phyloP scores from a whole-genome alignment of 2,113 vertebrate species.

The Pteropus alecto region DNA sequence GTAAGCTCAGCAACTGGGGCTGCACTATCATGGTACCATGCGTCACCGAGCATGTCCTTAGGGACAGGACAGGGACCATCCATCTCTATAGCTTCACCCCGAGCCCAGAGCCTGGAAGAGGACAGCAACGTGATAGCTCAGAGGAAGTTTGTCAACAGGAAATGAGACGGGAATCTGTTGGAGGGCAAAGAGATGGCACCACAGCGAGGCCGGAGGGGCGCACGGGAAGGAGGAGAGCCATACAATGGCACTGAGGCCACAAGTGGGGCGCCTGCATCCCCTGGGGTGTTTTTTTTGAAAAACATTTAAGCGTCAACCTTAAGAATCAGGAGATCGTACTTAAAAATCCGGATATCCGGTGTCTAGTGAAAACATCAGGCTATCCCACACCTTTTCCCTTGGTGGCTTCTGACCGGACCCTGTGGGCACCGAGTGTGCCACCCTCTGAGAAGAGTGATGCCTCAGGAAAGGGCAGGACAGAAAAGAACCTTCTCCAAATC shows the following conservation, averaged over 20 bases:
- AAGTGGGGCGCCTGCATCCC: not conserved
- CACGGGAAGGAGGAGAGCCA: not conserved
- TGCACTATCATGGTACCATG: fast-evolving
- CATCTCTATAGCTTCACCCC: not conserved
- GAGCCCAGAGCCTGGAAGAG: fast-evolving
- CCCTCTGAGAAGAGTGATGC: not conserved
- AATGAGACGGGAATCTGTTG: not conserved
- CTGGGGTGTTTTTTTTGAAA: not conserved
- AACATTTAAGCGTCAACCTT: no score
- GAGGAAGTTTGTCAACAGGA: not conserved
- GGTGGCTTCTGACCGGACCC: not conserved
- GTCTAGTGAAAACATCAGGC: not conserved
- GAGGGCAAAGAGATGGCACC: not conserved
- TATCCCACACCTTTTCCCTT: not conserved
- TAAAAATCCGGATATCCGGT: not conserved
- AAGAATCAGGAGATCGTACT: not conserved
- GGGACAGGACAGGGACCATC: no score
- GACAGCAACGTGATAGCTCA: fast-evolving
- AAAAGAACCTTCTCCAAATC: not conserved
- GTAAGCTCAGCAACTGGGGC: not conserved
- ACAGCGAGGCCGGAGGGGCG: not conserved
- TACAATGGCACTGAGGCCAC: fast-evolving
- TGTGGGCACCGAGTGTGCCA: not conserved
- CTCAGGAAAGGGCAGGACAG: no score
- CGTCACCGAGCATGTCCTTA: not conserved